Percentiles rank a stretch among this genome's conserved stretches.
Conservation (phyloP, 2,797 vertebrate species). For the Caiman crocodilus region DNA sequence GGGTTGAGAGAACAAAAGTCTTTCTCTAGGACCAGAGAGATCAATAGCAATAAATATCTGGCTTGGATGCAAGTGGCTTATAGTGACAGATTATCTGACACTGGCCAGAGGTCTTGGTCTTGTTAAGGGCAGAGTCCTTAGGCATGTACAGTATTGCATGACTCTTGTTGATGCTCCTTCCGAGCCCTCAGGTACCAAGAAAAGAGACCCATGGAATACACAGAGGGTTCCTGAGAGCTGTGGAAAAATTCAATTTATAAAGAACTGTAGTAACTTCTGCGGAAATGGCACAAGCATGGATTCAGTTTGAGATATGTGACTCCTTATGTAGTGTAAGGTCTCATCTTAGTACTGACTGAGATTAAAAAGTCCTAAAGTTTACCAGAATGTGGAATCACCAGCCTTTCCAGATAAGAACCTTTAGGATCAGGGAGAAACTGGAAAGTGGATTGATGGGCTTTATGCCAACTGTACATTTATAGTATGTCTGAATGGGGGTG, state of each 20-base stretch:
- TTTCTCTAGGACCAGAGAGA: conserved; percentile 93
- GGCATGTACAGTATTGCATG: conserved; percentile 41
- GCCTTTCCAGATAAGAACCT: conserved; percentile 56
- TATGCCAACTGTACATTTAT: conserved; percentile 61
- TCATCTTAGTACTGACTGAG: conserved; percentile 66
- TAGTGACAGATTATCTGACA: conserved; percentile 87
- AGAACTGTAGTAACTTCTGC: not conserved
- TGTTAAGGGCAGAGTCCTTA: conserved; percentile 76
- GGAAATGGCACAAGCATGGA: not conserved
- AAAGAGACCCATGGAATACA: not conserved
- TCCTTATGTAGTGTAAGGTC: conserved; percentile 18
- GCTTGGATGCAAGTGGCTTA: conserved; percentile 87
- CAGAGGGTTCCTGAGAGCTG: conserved; percentile 4
- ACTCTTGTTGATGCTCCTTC: conserved; percentile 65
- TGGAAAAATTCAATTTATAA: not conserved
- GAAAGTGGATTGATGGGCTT: conserved; percentile 49
- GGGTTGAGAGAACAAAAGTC: conserved; percentile 97
- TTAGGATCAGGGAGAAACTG: conserved; percentile 18
- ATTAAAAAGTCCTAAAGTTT: conserved; percentile 65
- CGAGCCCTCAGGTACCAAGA: conserved; percentile 31
- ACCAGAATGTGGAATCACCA: conserved; percentile 69
- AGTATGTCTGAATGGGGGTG: conserved; percentile 41
- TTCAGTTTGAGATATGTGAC: conserved; percentile 3
- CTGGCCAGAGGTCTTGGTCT: conserved; percentile 83
- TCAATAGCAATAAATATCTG: conserved; percentile 99